These are phyloP conservation scores for Copidosoma aretas DNA, from an alignment of 2,888 invertebrate species.

Conservation along the genomic window DNA sequence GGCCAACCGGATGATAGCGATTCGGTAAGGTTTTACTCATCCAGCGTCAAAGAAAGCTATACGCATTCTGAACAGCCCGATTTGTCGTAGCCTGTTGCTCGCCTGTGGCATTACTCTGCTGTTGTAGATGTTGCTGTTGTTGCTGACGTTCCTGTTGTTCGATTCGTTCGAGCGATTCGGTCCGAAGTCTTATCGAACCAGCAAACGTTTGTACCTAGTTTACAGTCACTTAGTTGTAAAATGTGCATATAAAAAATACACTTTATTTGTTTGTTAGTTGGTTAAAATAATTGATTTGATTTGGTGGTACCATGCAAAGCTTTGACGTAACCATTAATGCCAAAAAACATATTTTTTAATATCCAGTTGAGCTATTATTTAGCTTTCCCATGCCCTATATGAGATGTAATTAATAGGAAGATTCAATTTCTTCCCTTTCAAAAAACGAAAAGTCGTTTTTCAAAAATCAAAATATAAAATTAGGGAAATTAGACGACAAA, in stretches of 20 bases:
- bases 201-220: slow-evolving; percentile 75
- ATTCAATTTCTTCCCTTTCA: too few relatives aligned
- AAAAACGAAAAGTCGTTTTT: too few relatives aligned
- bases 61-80: slow-evolving; percentile 71
- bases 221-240: not conserved
- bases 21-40: slow-evolving; percentile 54
- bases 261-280: not conserved
- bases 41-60: slow-evolving; percentile 69
- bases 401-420: too few relatives aligned
- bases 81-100: slow-evolving; percentile 57
- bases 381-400: too few relatives aligned
- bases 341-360: too few relatives aligned
- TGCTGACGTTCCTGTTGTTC: slow-evolving; percentile 61
- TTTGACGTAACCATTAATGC: too few relatives aligned
- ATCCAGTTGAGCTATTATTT: too few relatives aligned
- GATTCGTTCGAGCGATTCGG: slow-evolving; percentile 78
- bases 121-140: slow-evolving; percentile 37
- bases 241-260: too few relatives aligned
- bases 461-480: too few relatives aligned
- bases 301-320: not conserved
- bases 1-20: slow-evolving; percentile 54
- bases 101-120: slow-evolving; percentile 41
- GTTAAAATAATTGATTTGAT: not conserved
- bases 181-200: slow-evolving; percentile 81
- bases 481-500: too few relatives aligned